A percentile compares a stretch with the other conserved stretches of the same genome.
Conservation (phyloP, 1,140 invertebrate species). For the Drosophila lini region DNA sequence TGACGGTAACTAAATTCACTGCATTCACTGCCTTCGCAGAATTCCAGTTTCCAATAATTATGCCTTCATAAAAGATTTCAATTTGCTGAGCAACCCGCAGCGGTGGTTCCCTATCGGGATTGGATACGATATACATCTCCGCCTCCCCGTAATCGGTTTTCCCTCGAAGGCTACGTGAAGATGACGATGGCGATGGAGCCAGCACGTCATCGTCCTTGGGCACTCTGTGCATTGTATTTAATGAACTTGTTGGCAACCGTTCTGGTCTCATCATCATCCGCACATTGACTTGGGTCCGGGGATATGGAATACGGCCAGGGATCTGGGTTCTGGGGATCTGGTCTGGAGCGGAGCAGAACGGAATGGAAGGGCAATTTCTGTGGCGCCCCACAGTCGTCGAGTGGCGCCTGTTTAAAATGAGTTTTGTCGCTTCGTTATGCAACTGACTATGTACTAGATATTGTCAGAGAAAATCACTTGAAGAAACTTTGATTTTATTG, state of each 20-base stretch:
- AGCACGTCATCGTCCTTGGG: constrained; percentile 51
- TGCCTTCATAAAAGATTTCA: constrained; percentile 36
- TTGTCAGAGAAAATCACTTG: constrained; percentile 2
- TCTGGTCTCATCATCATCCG: constrained; percentile 37
- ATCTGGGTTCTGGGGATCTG: neutral
- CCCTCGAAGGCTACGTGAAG: constrained; percentile 22
- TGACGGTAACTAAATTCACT: neutral
- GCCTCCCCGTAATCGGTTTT: constrained; percentile 33
- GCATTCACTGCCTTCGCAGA: neutral
- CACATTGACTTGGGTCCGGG: constrained; percentile 36
- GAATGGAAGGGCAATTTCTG: constrained; percentile 41
- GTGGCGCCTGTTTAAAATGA: constrained; percentile 63
- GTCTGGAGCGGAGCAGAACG: constrained; percentile 29
- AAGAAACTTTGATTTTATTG: neutral
- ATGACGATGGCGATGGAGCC: constrained; percentile 1
- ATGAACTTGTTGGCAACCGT: constrained; percentile 50
- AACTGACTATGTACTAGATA: constrained; percentile 42
- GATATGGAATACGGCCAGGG: constrained; percentile 10
- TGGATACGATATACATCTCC: neutral
- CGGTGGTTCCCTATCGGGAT: neutral
- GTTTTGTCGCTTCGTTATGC: constrained; percentile 60
- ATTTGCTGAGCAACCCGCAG: constrained; percentile 39
- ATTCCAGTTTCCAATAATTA: constrained; percentile 32
- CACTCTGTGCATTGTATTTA: constrained; percentile 51
- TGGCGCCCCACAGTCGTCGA: constrained; percentile 53